phyloP scores from a whole-genome alignment of 23 tunicate genomes.

The Phallusia fumigata region DNA sequence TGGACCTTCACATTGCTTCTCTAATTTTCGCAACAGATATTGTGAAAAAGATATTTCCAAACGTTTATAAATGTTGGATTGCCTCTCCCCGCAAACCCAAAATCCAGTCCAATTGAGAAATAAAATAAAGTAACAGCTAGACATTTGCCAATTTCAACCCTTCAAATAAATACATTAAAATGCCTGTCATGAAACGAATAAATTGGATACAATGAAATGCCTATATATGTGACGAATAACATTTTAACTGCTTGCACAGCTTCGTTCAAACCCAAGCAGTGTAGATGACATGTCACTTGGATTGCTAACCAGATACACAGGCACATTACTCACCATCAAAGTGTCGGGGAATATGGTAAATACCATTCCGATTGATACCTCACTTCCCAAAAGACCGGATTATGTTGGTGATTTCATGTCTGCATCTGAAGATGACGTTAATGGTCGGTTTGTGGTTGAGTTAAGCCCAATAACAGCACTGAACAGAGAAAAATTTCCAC shows the following conservation, averaged over 20 bases:
- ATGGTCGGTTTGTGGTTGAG: constrained; percentile 53
- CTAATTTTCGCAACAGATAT: too few relatives aligned
- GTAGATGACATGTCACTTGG: constrained; percentile 52
- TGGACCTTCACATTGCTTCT: too few relatives aligned
- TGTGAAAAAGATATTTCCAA: too few relatives aligned
- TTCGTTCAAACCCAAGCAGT: constrained; percentile 21
- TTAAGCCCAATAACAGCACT: constrained; percentile 25
- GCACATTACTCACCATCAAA: constrained; percentile 25
- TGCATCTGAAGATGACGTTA: constrained; percentile 30
- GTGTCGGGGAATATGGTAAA: constrained; percentile 22
- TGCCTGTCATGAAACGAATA: too few relatives aligned
- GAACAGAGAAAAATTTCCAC: constrained; percentile 36
- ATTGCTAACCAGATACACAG: constrained; percentile 18
- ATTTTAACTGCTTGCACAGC: not conserved
- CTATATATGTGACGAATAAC: too few relatives aligned
- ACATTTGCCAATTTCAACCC: too few relatives aligned
- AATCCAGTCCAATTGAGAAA: too few relatives aligned
- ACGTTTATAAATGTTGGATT: too few relatives aligned
- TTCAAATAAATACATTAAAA: too few relatives aligned
- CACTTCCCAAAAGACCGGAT: constrained; percentile 30
- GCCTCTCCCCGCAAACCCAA: too few relatives aligned
- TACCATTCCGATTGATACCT: constrained; percentile 6
- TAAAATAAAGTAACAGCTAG: too few relatives aligned
- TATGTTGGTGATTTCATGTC: constrained; percentile 38
- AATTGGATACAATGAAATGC: too few relatives aligned